Evolutionary conservation across 2,113 vertebrate species (phyloP), one percentile per base, ranked within the genome.

Genomic region (Cyphomyrus discorhynchus): DNA sequence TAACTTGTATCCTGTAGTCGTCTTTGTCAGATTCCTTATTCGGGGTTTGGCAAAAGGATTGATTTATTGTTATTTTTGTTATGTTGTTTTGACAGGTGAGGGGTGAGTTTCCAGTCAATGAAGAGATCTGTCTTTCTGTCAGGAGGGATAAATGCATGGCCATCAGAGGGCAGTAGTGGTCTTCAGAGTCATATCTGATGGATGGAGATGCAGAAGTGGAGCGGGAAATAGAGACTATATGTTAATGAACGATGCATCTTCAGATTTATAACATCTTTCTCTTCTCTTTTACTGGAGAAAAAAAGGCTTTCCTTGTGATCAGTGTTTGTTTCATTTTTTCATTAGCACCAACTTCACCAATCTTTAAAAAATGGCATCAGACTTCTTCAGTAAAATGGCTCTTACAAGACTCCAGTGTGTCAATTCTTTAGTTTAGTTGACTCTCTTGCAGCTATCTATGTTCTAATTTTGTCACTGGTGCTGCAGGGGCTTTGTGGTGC

Each of bases 81-180:
- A 46, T 47, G 24, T 84, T n/a, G 46, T 47, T 47, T 47, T 84
- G 82, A 45, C 45, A 84, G 15, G 21, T 47, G 7, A 27, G 24
- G 45, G 42, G 24, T 24, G 82, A 45, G 5, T 47, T 84, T 45
- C 19, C 45, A 21, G 4, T 45, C 82, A 47, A 21, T 47, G 82
- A 84, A 24, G 39, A 24, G 9, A 24, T 24, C n/a, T 1, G n/a
- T 27, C n/a, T 70, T 70, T 70, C 39, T 84, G 45, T 24, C 19
- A 24, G 82, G 45, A 24, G 82, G 24, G 92, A 77, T 95, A 92
- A 49, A 58, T 8, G 82, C 88, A 24, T 24, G 80, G 91, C 96
- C 97, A 94, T 96, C 92, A 97, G 98, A 97, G 97, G 97, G 98
- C 97, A 97, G 96, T 97, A 97, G 95, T 94, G 94, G 87, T 94